Base-by-base conservation (phyloP, 2,888 invertebrate genomes). In the Eupithecia dodoneata region DNA sequence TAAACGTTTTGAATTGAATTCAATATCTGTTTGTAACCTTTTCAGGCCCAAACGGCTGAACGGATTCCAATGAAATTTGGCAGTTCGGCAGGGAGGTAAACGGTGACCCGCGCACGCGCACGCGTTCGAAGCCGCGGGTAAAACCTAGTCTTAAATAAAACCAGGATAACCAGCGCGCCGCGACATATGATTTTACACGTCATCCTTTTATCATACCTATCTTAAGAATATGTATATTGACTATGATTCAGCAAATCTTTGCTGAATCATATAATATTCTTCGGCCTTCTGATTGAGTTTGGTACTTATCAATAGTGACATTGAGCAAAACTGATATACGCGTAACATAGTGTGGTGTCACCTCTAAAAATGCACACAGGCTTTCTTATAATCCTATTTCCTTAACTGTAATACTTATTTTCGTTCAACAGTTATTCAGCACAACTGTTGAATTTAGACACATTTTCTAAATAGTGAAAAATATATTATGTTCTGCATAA, bases 211-310 rank as follows among this genome's bases (percentile, higher is more conserved):
- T 52, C 49, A 52, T 52, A 15, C 15, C 15, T 6, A 52, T 52
- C 55, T 3, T n/a, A 59, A 9, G 9, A 9, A n/a, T n/a, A n/a
- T 59, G 0, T 15, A 12, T 9, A 49, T 9, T 13, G 13, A 52
- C n/a, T n/a, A n/a, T 59, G 55, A 59, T 59, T 18, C 55, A 59
- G 63, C 63, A 63, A 59, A 63, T n/a, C n/a, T n/a, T n/a, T n/a
- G n/a, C n/a, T n/a, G n/a, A n/a, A n/a, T n/a, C n/a, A n/a, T n/a
- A n/a, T n/a, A n/a, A n/a, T n/a, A n/a, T n/a, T n/a, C n/a, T 30
- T 12, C 3, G 2, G 10, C n/a, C 18, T 59, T n/a, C 9, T 59
- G 55, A 55, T 55, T 55, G 15, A 55, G n/a, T n/a, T 59, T 30
- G 30, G 12, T 18, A 59, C 30, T 18, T 44, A 55, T 55, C 55